These are phyloP conservation scores for Hemicrepidius hirtus DNA, from an alignment of 2,888 invertebrate species.

Conservation along the genomic window DNA sequence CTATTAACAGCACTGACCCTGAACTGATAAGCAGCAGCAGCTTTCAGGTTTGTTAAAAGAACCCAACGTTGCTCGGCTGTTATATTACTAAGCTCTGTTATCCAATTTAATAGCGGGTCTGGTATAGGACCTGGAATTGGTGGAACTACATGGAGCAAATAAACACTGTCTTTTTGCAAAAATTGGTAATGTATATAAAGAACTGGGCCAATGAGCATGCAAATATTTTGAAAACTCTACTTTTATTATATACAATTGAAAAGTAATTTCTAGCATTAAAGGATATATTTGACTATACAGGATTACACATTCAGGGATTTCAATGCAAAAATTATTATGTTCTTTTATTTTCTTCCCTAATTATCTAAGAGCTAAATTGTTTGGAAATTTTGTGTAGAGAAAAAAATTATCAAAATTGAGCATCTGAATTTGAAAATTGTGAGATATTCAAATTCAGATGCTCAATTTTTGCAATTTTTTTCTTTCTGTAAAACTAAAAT, in stretches of 20 bases:
- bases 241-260: background rate
- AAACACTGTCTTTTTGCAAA: conserved; percentile 40
- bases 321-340: too few species aligned
- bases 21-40: conserved; percentile 97
- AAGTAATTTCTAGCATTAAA: background rate
- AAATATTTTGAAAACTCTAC: conserved; percentile 2
- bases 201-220: conserved; percentile 47
- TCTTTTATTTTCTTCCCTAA: too few species aligned
- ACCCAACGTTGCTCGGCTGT: conserved; percentile 87
- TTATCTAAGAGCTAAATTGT: too few species aligned
- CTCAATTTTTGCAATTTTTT: too few species aligned
- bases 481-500: too few species aligned
- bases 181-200: conserved; percentile 10
- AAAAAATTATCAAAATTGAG: too few species aligned
- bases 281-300: background rate
- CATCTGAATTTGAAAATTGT: too few species aligned
- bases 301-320: too few species aligned
- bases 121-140: conserved; percentile 86
- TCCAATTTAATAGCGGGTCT: conserved; percentile 90
- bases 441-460: too few species aligned
- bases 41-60: conserved; percentile 89
- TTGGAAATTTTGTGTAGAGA: too few species aligned
- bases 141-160: conserved; percentile 68
- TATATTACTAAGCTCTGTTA: conserved; percentile 90
- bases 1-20: conserved; percentile 97